A percentile compares a stretch with the other conserved stretches of the same genome.
Evolutionary conservation across 2,113 vertebrate genomes (phyloP).

Genomic region (Labeo rohita): DNA sequence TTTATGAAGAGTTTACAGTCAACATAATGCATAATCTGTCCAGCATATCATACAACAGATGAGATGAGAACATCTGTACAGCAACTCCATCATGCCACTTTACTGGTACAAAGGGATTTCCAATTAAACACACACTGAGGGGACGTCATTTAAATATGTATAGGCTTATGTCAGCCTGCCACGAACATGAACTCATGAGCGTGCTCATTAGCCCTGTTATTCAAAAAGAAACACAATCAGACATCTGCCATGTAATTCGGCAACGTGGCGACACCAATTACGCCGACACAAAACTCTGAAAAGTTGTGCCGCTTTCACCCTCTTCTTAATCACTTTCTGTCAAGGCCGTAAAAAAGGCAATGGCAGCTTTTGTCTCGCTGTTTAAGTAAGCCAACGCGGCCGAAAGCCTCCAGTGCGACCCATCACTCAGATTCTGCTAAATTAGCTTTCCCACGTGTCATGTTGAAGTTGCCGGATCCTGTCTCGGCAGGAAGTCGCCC

Average conservation of each 20-base stretch:
- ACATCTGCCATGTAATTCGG: constrained; percentile 25
- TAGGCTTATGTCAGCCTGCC: constrained; percentile 3
- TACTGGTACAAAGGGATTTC: constrained; percentile 14
- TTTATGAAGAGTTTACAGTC: not conserved
- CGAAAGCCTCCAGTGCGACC: constrained; percentile 39
- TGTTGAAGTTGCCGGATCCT: constrained; percentile 66
- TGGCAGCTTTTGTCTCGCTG: constrained; percentile 45
- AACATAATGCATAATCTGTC: not conserved
- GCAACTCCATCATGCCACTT: not conserved
- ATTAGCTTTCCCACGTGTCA: constrained; percentile 75
- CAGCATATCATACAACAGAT: not conserved
- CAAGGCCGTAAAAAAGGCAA: constrained; percentile 41
- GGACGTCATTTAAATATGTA: constrained; percentile 8
- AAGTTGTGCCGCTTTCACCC: constrained; percentile 31
- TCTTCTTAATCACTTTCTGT: constrained; percentile 51
- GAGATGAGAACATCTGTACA: not conserved
- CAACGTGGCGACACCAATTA: constrained; percentile 20
- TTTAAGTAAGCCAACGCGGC: constrained; percentile 47
- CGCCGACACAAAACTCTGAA: constrained; percentile 19
- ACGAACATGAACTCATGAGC: not conserved
- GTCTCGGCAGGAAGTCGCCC: constrained; percentile 55
- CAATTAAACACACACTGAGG: constrained; percentile 10
- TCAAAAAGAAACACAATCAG: constrained; percentile 14
- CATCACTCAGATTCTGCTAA: constrained; percentile 67
- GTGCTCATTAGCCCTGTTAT: not conserved